A percentile compares a stretch with the other conserved stretches of the same genome.
phyloP scores from a whole-genome alignment of 2,797 vertebrate species.

The Knipowitschia caucasica region DNA sequence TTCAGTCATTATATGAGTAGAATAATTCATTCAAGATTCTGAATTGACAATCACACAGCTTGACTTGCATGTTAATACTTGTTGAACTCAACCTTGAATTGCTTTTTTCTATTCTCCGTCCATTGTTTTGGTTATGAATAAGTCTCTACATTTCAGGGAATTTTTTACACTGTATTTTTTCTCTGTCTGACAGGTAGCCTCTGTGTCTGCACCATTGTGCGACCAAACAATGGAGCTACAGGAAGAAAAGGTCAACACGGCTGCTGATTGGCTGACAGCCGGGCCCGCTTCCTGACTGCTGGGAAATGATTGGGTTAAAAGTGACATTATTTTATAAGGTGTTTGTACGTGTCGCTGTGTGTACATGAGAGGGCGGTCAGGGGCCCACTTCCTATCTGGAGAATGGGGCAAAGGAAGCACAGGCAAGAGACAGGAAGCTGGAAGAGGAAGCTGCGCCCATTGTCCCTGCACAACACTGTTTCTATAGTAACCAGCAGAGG shows the following conservation, averaged over 20 bases:
- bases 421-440: constrained; percentile 88
- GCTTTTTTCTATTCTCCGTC: background rate
- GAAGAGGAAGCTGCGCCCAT: constrained; percentile 90
- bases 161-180: constrained; percentile 50
- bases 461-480: constrained; percentile 80
- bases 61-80: background rate
- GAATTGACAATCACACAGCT: background rate
- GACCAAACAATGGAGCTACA: constrained; percentile 78
- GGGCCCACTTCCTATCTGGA: constrained; percentile 81
- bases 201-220: constrained; percentile 80
- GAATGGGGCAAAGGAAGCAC: constrained; percentile 86
- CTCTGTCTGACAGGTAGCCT: constrained; percentile 69
- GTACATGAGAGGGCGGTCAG: constrained; percentile 27
- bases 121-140: constrained; percentile 24
- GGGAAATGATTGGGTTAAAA: constrained; percentile 75
- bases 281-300: constrained; percentile 77
- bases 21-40: background rate
- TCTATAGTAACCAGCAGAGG: constrained; percentile 70
- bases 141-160: constrained; percentile 15
- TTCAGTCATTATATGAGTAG: no score
- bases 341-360: constrained; percentile 16
- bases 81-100: background rate
- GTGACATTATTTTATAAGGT: constrained; percentile 49
- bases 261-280: constrained; percentile 70
- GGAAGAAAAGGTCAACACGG: constrained; percentile 75